Evolutionary conservation across 1,140 invertebrate genomes (phyloP), one percentile per base, ranked within the genome.

Genomic region (Sycophaga agraensis): DNA sequence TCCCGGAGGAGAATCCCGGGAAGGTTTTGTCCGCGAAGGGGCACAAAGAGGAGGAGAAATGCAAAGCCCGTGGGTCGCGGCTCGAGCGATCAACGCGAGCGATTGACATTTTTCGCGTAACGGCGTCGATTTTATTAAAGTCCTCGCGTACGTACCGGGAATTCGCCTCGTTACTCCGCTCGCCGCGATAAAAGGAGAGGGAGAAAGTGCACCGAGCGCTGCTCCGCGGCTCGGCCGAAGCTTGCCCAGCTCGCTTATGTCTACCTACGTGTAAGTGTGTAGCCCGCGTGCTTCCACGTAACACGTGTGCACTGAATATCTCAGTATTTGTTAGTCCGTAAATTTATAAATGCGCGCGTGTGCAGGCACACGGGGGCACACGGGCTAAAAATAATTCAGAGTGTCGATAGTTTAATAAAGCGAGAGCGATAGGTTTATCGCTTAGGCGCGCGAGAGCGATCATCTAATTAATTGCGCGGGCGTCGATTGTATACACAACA

Each of bases 21-120:
- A 35, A 46, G 46, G 39, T 53, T 39, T 24, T 26, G 17, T 12
- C 14, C n/a, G n/a, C n/a, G n/a, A n/a, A n/a, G n/a, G n/a, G n/a
- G n/a, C n/a, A n/a, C n/a, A 24, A 31, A 43, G 43, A 43, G 40
- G 19, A 51, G n/a, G 16, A 26, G 16, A 46, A 45, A 46, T 16
- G 34, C 24, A 19, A 31, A 31, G 8, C 14, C 21, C 26, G 26
- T n/a, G n/a, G 19, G n/a, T 49, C 26, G 46, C 26, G 28, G 22
- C 26, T 19, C 19, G 8, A 39, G n/a, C 42, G 50, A 61, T 61
- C 31, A 61, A 46, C 39, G 37, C 19, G 42, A 54, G 42, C 50
- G 59, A 61, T 61, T 61, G 59, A 54, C 59, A 54, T 46, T 60
- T 60, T 60, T 54, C 50, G 34, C 50, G 31, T 49, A 51, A 46